Conservation (phyloP, 2,797 vertebrate species). For the Mormyrus hasselquistii region DNA sequence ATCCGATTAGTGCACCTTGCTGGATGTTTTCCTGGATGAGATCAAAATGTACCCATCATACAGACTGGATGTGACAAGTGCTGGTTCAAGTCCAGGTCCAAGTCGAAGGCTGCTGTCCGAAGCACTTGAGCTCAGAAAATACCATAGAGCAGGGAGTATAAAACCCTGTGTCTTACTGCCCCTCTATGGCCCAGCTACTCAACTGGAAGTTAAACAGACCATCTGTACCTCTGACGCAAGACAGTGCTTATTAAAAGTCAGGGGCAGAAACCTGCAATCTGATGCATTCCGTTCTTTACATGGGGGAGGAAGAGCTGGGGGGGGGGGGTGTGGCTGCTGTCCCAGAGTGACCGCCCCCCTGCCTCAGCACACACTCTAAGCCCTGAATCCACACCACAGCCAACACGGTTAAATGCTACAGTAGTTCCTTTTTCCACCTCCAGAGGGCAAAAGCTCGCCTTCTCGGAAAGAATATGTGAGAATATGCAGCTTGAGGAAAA, state of each 20-base stretch:
- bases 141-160: neutral
- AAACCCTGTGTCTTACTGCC: neutral
- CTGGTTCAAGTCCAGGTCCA: neutral
- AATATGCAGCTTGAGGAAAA: neutral
- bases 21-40: neutral
- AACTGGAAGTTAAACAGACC: conserved; percentile 3
- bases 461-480: neutral
- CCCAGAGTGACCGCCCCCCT: neutral
- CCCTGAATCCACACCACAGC: neutral
- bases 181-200: neutral
- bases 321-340: neutral
- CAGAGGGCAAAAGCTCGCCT: neutral
- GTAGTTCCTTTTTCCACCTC: neutral
- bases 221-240: conserved; percentile 7
- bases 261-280: neutral
- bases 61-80: neutral
- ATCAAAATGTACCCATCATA: conserved; percentile 5
- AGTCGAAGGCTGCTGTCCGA: neutral
- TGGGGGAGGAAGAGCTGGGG: neutral
- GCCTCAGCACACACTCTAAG: neutral
- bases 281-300: neutral
- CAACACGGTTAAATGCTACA: neutral
- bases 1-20: conserved; percentile 5
- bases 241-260: conserved; percentile 4
- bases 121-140: neutral